Percentiles rank a stretch among this genome's conserved stretches.
Conservation (phyloP, 2,888 invertebrate species). For the Caenorhabditis japonica region DNA sequence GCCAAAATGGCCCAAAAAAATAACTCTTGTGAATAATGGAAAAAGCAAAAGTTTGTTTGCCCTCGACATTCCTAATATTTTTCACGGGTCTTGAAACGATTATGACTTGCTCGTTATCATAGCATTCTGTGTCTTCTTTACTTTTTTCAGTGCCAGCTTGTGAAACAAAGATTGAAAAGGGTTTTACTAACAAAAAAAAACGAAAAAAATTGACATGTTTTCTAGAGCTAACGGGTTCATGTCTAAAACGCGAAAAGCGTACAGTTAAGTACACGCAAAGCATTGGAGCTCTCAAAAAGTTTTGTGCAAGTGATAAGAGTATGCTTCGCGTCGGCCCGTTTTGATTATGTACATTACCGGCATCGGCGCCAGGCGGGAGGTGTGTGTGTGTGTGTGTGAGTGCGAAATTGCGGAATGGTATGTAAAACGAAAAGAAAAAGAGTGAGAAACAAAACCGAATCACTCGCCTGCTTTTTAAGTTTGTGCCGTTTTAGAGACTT, state of each 20-base stretch:
- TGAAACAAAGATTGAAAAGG: conserved; percentile 12
- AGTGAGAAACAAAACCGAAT: conserved; percentile 45
- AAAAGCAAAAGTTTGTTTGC: conserved; percentile 29
- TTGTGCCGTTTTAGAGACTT: conserved; percentile 28
- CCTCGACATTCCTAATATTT: conserved; percentile 1
- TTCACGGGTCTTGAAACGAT: conserved; percentile 15
- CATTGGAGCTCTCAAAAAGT: conserved; percentile 18
- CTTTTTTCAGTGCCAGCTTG: conserved; percentile 11
- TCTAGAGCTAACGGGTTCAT: too few species aligned
- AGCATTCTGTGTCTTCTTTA: conserved; percentile 12
- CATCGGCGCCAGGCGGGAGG: conserved; percentile 21
- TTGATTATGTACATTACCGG: conserved; percentile 49
- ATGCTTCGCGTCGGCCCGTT: conserved; percentile 31
- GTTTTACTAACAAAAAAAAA: too few species aligned
- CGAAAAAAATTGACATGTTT: neutral
- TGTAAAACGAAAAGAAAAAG: too few species aligned
- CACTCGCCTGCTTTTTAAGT: conserved; percentile 25
- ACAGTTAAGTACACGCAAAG: conserved; percentile 32
- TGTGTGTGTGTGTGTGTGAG: conserved; percentile 1
- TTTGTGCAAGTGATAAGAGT: conserved; percentile 46
- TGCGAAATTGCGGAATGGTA: too few species aligned
- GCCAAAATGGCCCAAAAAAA: too few species aligned
- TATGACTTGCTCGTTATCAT: too few species aligned
- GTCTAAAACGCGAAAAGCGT: too few species aligned
- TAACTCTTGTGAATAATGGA: too few species aligned